phyloP scores from a whole-genome alignment of 2,797 vertebrate species.

The Heteromormyrus szaboi region DNA sequence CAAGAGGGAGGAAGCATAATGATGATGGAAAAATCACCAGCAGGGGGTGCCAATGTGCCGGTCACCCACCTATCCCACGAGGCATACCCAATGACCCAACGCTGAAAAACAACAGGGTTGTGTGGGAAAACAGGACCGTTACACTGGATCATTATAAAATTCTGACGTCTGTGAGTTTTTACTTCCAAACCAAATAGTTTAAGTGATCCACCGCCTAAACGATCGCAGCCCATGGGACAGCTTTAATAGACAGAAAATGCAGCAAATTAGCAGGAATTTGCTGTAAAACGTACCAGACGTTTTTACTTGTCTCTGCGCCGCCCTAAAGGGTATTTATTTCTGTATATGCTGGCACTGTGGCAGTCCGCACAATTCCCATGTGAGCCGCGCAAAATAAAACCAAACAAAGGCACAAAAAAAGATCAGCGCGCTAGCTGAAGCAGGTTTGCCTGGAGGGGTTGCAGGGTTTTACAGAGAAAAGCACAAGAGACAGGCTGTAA shows the following conservation, averaged over 20 bases:
- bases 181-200: not conserved
- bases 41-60: not conserved
- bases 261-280: not conserved
- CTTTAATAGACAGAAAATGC: not conserved
- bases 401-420: conserved; percentile 1
- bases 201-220: not conserved
- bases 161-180: not conserved
- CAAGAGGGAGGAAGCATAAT: not conserved
- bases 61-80: not conserved
- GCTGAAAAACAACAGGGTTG: not conserved
- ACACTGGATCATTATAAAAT: not conserved
- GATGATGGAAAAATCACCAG: not conserved
- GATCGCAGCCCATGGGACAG: not conserved
- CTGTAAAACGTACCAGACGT: not conserved
- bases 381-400: not conserved
- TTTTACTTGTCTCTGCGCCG: not conserved
- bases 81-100: not conserved
- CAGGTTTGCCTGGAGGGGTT: not conserved
- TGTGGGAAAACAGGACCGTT: not conserved
- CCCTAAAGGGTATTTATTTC: not conserved
- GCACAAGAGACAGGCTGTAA: not conserved
- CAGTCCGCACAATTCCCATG: not conserved
- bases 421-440: not conserved
- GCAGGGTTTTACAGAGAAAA: not conserved
- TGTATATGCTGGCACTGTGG: not conserved